Evolutionary conservation across 2,888 invertebrate species (phyloP).

Genomic region (Caenorhabditis zanzibari): DNA sequence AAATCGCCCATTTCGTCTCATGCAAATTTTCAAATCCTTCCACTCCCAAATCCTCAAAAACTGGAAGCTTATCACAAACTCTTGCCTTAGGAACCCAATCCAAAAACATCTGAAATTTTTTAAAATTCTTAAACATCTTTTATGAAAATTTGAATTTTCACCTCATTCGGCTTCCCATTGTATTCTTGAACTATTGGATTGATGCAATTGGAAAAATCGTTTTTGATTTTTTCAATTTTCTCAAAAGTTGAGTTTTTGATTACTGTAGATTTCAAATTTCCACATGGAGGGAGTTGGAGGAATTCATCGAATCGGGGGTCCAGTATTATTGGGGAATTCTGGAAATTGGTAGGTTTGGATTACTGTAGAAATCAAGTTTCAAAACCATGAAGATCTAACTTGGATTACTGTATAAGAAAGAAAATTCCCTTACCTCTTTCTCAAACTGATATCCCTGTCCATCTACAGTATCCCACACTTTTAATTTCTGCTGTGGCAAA

Average conservation of each 20-base stretch:
- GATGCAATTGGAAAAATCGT: constrained; percentile 22
- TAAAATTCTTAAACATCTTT: not conserved
- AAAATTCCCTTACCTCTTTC: not conserved
- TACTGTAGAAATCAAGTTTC: too few species aligned
- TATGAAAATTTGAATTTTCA: not conserved
- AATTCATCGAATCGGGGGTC: constrained; percentile 33
- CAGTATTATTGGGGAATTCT: not conserved
- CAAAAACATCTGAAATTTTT: constrained; percentile 20
- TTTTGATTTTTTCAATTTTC: not conserved
- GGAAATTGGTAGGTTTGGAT: not conserved
- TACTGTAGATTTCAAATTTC: not conserved
- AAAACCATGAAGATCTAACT: not conserved
- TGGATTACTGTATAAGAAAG: not conserved
- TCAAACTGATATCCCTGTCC: constrained; percentile 41
- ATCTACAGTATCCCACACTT: constrained; percentile 43
- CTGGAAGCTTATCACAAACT: constrained; percentile 20
- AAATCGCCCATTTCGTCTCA: constrained; percentile 35
- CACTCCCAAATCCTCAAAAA: constrained; percentile 27
- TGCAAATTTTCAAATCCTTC: constrained; percentile 28
- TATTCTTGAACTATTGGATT: constrained; percentile 23
- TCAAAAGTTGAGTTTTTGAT: not conserved
- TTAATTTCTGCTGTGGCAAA: not conserved
- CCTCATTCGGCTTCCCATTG: constrained; percentile 20
- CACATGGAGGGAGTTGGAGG: constrained; percentile 1
- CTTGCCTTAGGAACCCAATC: constrained; percentile 23